Evolutionary conservation across 2,888 invertebrate genomes (phyloP).

Genomic region (Drosophila hamatofila): DNA sequence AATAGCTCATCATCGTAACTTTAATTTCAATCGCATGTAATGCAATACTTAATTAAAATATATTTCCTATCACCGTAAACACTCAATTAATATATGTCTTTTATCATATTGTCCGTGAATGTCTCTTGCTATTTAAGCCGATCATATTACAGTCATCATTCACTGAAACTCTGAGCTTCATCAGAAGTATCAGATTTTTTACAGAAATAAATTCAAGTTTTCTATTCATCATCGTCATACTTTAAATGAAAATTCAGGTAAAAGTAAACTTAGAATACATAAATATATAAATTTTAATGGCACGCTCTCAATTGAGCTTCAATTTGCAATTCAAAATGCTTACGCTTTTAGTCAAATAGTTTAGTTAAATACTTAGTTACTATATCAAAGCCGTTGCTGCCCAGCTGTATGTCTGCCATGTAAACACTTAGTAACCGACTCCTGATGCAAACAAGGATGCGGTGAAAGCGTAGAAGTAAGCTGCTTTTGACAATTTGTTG

Average conservation of each 20-base stretch:
- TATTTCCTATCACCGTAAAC: too few species aligned
- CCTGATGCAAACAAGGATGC: conserved; percentile 27
- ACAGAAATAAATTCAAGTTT: neutral
- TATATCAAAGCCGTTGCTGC: conserved; percentile 36
- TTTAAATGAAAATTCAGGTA: neutral
- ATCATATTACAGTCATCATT: too few species aligned
- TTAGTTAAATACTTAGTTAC: conserved; percentile 48
- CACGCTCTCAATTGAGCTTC: conserved; percentile 40
- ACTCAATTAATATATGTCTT: too few species aligned
- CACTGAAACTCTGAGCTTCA: too few species aligned
- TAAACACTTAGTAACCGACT: conserved; percentile 50
- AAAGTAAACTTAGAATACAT: neutral
- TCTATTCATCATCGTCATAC: too few species aligned
- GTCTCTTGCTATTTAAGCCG: too few species aligned
- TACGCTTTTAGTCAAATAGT: conserved; percentile 45
- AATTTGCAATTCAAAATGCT: conserved; percentile 31
- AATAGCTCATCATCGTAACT: too few species aligned
- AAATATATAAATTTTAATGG: conserved; percentile 2
- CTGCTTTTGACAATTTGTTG: conserved; percentile 78
- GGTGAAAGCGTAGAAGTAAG: conserved; percentile 35
- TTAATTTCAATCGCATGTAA: too few species aligned
- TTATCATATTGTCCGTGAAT: too few species aligned
- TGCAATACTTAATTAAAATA: too few species aligned
- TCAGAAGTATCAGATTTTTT: neutral
- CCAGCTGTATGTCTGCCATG: conserved; percentile 29